Evolutionary conservation across 2,888 invertebrate genomes (phyloP).

Genomic region (Phorcus lineatus): DNA sequence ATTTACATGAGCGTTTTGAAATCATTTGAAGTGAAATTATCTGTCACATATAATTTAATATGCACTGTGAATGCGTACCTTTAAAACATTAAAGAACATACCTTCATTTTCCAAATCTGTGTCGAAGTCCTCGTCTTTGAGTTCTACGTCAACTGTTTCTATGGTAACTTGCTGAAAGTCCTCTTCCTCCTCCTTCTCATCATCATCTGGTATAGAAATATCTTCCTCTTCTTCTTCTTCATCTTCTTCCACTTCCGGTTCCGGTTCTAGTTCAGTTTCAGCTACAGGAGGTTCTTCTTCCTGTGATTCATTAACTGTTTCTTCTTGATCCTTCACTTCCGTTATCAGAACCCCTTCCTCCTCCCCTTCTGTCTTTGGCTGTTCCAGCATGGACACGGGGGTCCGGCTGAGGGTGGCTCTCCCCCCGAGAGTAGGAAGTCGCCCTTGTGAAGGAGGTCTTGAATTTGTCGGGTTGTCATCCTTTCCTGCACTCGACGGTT

Average conservation of each 20-base stretch:
- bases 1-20: too few species aligned
- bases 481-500: background rate
- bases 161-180: conserved; percentile 46
- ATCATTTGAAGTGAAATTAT: too few species aligned
- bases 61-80: too few species aligned
- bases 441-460: background rate
- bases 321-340: conserved; percentile 50
- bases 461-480: background rate
- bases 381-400: background rate
- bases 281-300: background rate
- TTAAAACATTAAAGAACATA: too few species aligned
- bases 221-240: background rate
- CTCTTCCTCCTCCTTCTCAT: conserved; percentile 29
- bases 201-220: background rate
- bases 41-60: too few species aligned
- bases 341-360: conserved; percentile 49
- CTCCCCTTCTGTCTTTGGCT: conserved; percentile 17
- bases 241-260: conserved; percentile 7
- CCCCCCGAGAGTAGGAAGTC: background rate
- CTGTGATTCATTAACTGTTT: conserved; percentile 9
- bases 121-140: conserved; percentile 44
- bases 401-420: background rate
- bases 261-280: background rate
- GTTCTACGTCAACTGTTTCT: conserved; percentile 39
- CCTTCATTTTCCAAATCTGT: conserved; percentile 55